Conservation (phyloP, 2,888 invertebrate genomes). For the Habrosyne pyritoides region DNA sequence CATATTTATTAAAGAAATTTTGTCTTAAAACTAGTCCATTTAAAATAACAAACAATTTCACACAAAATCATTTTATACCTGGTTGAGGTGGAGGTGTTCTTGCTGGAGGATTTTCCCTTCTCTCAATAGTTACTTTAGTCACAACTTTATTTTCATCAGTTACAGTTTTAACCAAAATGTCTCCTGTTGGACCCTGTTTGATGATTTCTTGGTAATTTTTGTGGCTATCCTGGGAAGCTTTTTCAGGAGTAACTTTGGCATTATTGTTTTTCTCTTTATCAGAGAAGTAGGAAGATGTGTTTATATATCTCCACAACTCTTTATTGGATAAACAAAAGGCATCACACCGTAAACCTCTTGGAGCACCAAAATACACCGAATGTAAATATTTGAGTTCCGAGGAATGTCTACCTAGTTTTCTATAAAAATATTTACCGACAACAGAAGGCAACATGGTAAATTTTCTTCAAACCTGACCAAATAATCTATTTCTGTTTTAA, state of each 20-base stretch:
- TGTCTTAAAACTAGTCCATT: no score
- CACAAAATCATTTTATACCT: slow-evolving; percentile 42
- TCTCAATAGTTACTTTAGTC: slow-evolving; percentile 78
- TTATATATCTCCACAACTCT: slow-evolving; percentile 48
- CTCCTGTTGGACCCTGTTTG: slow-evolving; percentile 58
- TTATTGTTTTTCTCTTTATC: slow-evolving; percentile 53
- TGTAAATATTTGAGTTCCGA: slow-evolving; percentile 59
- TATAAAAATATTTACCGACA: slow-evolving; percentile 62
- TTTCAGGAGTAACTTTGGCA: slow-evolving; percentile 26
- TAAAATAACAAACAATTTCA: no score
- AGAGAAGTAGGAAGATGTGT: slow-evolving; percentile 49
- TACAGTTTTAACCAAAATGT: slow-evolving; percentile 73
- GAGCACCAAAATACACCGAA: slow-evolving; percentile 45
- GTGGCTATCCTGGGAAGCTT: slow-evolving; percentile 25
- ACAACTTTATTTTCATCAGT: slow-evolving; percentile 62
- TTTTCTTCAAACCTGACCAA: slow-evolving; percentile 22
- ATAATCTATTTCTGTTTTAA: no score
- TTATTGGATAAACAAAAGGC: slow-evolving; percentile 32
- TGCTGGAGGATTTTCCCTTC: slow-evolving; percentile 33
- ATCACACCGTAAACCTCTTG: slow-evolving; percentile 43
- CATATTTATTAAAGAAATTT: no score
- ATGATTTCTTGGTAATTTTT: slow-evolving; percentile 42
- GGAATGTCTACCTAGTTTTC: slow-evolving; percentile 61
- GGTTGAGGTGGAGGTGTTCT: slow-evolving; percentile 42
- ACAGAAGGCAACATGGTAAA: slow-evolving; percentile 65